These are phyloP conservation scores for Micronisus gabar DNA, from an alignment of 2,113 vertebrate genomes.

Conservation along the genomic window DNA sequence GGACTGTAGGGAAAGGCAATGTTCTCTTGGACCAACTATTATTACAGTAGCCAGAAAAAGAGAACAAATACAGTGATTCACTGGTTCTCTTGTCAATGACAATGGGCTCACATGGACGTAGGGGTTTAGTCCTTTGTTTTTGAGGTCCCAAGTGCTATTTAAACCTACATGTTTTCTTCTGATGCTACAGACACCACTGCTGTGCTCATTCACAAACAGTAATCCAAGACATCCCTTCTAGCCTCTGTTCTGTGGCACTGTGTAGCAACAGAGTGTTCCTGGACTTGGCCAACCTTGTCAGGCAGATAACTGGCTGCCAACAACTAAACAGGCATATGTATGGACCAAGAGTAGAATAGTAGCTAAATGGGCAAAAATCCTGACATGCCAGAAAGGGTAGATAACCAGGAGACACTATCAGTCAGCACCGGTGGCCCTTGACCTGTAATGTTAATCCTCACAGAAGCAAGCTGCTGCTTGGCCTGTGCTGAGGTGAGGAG, in stretches of 20 bases:
- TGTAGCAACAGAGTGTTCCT: background rate
- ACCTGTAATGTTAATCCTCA: background rate
- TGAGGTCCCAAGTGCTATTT: background rate
- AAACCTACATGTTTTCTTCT: background rate
- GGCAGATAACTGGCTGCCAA: no score
- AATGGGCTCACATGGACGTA: background rate
- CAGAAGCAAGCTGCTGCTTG: background rate
- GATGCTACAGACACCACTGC: background rate
- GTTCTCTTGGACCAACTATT: background rate
- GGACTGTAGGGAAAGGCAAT: background rate
- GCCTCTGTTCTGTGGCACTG: background rate
- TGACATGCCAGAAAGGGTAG: background rate
- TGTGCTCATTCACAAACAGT: background rate
- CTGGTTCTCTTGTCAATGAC: background rate
- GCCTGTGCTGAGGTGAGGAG: background rate
- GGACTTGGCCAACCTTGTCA: background rate
- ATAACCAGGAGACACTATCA: background rate
- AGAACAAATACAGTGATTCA: background rate
- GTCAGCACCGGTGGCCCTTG: background rate
- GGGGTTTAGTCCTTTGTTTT: background rate
- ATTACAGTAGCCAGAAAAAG: background rate
- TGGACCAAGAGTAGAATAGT: background rate
- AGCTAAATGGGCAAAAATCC: background rate
- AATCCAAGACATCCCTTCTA: background rate
- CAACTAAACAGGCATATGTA: no score